Conservation (phyloP, 2,888 invertebrate genomes). For the Schrankia costaestrigalis region DNA sequence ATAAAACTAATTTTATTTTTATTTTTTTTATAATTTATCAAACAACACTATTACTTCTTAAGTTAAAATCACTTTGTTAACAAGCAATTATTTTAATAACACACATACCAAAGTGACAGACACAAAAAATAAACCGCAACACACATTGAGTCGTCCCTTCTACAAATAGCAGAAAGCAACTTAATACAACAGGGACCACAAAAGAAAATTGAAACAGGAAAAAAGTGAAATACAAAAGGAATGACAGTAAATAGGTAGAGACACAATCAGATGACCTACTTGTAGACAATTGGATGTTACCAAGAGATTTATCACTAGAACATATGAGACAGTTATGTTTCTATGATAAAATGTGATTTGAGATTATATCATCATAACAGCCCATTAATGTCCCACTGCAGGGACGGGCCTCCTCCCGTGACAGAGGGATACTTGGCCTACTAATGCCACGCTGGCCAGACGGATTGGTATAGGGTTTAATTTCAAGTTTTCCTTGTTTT, state of each 20-base stretch:
- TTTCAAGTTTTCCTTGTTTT: too few species aligned
- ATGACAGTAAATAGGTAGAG: conserved; percentile 62
- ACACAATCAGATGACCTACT: conserved; percentile 72
- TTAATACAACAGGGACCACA: conserved; percentile 59
- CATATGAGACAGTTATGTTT: conserved; percentile 36
- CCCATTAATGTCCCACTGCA: conserved; percentile 13
- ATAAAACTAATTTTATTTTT: too few species aligned
- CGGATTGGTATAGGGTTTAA: too few species aligned
- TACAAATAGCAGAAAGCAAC: conserved; percentile 56
- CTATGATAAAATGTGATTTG: conserved; percentile 29
- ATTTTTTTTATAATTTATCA: too few species aligned
- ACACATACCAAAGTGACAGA: not conserved
- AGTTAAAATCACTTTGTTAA: too few species aligned
- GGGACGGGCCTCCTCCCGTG: too few species aligned
- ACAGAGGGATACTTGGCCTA: too few species aligned
- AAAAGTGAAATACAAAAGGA: conserved; percentile 56
- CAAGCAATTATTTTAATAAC: not conserved
- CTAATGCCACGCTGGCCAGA: too few species aligned
- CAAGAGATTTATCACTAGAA: conserved; percentile 65
- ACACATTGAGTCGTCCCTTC: conserved; percentile 33
- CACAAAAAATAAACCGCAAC: conserved; percentile 32
- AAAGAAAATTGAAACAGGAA: conserved; percentile 70
- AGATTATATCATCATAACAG: too few species aligned
- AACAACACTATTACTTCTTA: too few species aligned
- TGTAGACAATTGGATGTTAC: conserved; percentile 68